These are phyloP conservation scores for Chaitophorus viminalis DNA, from an alignment of 2,888 invertebrate genomes.

Conservation along the genomic window DNA sequence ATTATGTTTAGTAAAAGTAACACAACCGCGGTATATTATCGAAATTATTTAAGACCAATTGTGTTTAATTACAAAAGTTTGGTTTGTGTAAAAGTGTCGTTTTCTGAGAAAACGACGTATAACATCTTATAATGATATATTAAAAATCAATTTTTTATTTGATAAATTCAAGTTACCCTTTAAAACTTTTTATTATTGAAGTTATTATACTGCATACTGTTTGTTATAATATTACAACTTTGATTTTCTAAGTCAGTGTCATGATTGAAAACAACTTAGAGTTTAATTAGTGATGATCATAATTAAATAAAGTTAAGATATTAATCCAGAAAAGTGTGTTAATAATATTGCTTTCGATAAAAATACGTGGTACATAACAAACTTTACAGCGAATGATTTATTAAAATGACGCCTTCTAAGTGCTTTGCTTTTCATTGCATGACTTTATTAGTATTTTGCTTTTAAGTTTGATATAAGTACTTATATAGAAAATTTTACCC, in stretches of 20 bases:
- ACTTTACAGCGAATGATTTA: background rate
- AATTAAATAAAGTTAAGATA: background rate
- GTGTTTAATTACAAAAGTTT: too few relatives aligned
- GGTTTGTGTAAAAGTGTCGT: background rate
- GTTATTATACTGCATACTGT: too few relatives aligned
- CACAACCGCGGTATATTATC: background rate
- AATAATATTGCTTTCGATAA: background rate
- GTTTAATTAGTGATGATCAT: too few relatives aligned
- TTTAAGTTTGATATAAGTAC: constrained; percentile 4
- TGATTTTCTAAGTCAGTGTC: too few relatives aligned
- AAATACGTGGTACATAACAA: background rate
- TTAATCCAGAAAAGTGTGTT: background rate
- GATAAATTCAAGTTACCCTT: background rate
- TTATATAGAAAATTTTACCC: background rate
- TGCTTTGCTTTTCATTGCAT: constrained; percentile 29
- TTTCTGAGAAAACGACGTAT: background rate
- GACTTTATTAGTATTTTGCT: constrained; percentile 16
- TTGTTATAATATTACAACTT: too few relatives aligned
- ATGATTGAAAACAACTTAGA: too few relatives aligned
- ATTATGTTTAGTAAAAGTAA: too few relatives aligned
- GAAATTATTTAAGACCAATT: background rate
- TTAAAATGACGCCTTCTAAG: background rate
- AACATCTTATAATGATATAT: too few relatives aligned
- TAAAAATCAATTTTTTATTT: background rate
- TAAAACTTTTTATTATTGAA: background rate